A percentile compares a stretch with the other conserved stretches of the same genome.
phyloP scores from a whole-genome alignment of 2,888 invertebrate species.

The Furcula furcula region DNA sequence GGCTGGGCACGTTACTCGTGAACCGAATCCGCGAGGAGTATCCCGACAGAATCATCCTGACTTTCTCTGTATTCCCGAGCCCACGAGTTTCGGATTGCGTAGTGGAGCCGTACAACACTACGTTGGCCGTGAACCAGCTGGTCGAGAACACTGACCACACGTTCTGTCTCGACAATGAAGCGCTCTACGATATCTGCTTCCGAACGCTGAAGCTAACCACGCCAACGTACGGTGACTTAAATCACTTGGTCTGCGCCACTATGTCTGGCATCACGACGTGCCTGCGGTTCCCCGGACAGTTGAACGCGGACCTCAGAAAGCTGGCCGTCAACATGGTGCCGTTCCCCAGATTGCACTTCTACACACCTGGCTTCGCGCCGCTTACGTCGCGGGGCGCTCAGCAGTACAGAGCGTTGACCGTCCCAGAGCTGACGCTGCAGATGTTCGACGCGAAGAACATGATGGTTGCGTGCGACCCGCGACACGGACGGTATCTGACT shows the following conservation, averaged over 20 bases:
- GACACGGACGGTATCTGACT: slow-evolving; percentile 94
- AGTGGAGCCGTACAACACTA: slow-evolving; percentile 90
- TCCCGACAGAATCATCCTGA: slow-evolving; percentile 92
- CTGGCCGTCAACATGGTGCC: slow-evolving; percentile 79
- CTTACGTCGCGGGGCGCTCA: slow-evolving; percentile 91
- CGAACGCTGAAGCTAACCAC: slow-evolving; percentile 87
- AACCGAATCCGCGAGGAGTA: slow-evolving; percentile 95
- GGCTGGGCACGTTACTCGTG: slow-evolving; percentile 85
- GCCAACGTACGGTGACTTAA: slow-evolving; percentile 90
- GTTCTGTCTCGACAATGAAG: slow-evolving; percentile 89
- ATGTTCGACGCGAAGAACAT: slow-evolving; percentile 87
- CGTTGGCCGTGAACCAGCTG: slow-evolving; percentile 90
- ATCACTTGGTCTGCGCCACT: slow-evolving; percentile 91
- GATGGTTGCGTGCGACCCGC: slow-evolving; percentile 96
- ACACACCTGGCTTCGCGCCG: slow-evolving; percentile 84
- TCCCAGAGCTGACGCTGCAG: slow-evolving; percentile 90
- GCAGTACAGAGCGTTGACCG: slow-evolving; percentile 94
- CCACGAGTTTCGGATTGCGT: slow-evolving; percentile 88
- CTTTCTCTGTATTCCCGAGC: slow-evolving; percentile 90
- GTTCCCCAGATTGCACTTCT: slow-evolving; percentile 85
- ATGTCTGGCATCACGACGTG: slow-evolving; percentile 94
- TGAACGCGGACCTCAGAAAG: slow-evolving; percentile 72
- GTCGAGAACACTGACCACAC: slow-evolving; percentile 88
- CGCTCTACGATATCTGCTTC: slow-evolving; percentile 88
- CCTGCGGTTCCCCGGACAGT: slow-evolving; percentile 83